phyloP scores from a whole-genome alignment of 2,797 vertebrate species.

The Malurus leucopterus region DNA sequence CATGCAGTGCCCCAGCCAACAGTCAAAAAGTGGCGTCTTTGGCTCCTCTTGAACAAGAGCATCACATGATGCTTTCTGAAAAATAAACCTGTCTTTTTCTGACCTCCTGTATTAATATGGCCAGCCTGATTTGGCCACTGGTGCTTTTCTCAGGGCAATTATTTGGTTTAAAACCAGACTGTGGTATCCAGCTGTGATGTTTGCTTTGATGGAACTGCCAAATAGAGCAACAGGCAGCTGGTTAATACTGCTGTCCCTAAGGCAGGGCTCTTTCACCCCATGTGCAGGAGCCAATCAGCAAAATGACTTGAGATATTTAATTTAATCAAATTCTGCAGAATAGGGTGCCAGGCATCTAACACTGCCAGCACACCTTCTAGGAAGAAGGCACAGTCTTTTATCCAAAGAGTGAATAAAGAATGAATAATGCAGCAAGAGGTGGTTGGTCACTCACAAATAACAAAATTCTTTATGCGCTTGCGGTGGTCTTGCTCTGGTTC shows the following conservation, averaged over 20 bases:
- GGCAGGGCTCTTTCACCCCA: neutral
- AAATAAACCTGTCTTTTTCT: neutral
- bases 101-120: neutral
- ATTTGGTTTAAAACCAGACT: neutral
- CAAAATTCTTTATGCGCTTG: rapidly evolving
- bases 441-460: neutral
- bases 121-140: neutral
- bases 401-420: neutral
- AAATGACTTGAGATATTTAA: neutral
- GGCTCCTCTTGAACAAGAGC: neutral
- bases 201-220: neutral
- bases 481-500: neutral
- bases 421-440: neutral
- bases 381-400: neutral
- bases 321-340: neutral
- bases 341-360: neutral
- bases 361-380: neutral
- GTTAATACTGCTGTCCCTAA: neutral
- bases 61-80: neutral
- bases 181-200: neutral
- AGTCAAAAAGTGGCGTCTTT: neutral
- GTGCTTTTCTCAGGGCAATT: neutral
- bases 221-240: neutral
- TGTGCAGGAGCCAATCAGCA: neutral
- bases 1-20: neutral